Conservation (phyloP, 2,113 vertebrate species). For the Tetrao urogallus region DNA sequence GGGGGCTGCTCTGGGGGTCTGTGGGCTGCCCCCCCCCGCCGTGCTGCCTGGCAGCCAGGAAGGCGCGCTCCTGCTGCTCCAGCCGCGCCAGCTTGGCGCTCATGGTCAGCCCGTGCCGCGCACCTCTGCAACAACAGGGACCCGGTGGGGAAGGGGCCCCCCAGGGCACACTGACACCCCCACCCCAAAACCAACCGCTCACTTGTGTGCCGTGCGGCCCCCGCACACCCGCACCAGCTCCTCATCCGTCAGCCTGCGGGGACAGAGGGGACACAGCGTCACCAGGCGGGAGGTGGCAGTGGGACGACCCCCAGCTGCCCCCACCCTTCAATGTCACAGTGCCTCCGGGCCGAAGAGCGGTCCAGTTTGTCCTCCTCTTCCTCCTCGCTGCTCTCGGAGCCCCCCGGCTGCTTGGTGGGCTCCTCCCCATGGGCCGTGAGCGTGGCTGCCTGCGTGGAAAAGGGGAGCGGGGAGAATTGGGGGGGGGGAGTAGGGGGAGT, state of each 20-base stretch:
- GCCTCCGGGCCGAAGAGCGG: no score
- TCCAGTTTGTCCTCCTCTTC: no score
- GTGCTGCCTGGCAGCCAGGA: conserved; percentile 80
- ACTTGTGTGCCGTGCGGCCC: conserved; percentile 95
- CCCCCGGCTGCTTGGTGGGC: no score
- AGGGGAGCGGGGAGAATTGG: no score
- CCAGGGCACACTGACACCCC: no score
- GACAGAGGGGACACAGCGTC: background rate
- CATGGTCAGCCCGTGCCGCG: conserved; percentile 90
- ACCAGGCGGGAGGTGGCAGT: background rate
- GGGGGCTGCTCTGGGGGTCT: background rate
- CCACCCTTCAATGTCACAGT: no score
- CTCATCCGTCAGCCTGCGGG: conserved; percentile 83
- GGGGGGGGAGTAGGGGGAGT: no score
- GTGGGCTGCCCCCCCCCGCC: background rate
- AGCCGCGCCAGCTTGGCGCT: conserved; percentile 92
- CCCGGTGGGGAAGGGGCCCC: background rate
- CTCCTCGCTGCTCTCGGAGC: no score
- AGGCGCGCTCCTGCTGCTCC: conserved; percentile 91
- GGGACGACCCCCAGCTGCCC: no score
- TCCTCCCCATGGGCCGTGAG: no score
- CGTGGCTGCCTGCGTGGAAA: no score
- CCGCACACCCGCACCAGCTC: conserved; percentile 88
- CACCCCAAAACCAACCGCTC: conserved; percentile 38
- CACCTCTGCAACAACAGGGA: conserved; percentile 76